Conservation (phyloP, 2,113 vertebrate species). For the Ailurus styani region DNA sequence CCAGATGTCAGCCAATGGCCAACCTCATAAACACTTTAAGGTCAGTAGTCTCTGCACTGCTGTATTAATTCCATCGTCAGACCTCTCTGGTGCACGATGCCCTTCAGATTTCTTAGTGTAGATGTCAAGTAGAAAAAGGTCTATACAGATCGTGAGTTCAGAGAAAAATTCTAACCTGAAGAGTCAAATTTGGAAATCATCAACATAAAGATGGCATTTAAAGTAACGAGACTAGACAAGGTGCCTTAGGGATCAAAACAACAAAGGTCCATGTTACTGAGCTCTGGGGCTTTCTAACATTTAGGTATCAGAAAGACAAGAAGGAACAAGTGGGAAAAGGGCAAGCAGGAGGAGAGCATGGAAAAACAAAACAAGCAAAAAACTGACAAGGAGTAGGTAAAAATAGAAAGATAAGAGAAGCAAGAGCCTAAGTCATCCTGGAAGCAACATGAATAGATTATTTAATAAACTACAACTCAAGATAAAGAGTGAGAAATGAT, state of each 20-base stretch:
- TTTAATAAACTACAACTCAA: not conserved
- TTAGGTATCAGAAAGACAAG: not conserved
- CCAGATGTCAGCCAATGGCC: not conserved
- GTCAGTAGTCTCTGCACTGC: not conserved
- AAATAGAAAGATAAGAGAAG: not conserved
- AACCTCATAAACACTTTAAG: not conserved
- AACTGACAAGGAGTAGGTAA: not conserved
- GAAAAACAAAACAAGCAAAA: not conserved
- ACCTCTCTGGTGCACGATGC: not conserved
- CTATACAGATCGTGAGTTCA: not conserved
- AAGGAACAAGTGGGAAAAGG: not conserved
- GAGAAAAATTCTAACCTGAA: not conserved
- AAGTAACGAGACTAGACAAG: not conserved
- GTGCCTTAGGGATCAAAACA: not conserved
- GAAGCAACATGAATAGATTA: not conserved
- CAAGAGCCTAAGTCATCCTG: not conserved
- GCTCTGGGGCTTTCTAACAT: not conserved
- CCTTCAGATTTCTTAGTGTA: not conserved
- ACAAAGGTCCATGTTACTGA: not conserved
- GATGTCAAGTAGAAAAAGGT: not conserved
- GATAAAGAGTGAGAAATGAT: not conserved
- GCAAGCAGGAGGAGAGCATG: rapidly evolving
- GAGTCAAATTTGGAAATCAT: not conserved
- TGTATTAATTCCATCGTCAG: not conserved
- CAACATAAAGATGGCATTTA: not conserved